A percentile compares a stretch with the other conserved stretches of the same genome.
These are phyloP conservation scores for Isurus oxyrinchus DNA, from an alignment of 2,113 vertebrate species.

Conservation along the genomic window DNA sequence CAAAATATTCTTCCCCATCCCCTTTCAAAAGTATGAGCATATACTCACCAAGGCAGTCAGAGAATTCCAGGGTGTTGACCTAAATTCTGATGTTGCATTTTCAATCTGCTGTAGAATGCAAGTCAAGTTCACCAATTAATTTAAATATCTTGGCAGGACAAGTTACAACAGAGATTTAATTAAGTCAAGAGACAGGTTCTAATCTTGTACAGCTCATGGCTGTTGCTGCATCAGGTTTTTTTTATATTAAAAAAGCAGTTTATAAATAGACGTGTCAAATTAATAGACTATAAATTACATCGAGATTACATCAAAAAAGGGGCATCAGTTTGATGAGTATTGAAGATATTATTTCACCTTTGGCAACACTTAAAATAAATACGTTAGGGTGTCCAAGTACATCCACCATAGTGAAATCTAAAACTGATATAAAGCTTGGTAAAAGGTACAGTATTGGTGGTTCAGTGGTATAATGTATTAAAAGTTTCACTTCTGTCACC, in stretches of 20 bases:
- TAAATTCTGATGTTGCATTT: not conserved
- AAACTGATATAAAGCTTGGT: not conserved
- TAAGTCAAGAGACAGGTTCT: not conserved
- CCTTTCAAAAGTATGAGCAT: not conserved
- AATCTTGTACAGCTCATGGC: not conserved
- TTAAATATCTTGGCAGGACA: not conserved
- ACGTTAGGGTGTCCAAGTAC: not conserved
- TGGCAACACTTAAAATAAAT: not conserved
- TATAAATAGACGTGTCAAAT: not conserved
- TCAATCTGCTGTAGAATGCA: not conserved
- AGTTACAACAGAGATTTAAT: not conserved
- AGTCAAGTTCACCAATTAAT: conserved; percentile 5
- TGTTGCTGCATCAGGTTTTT: not conserved
- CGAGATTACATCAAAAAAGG: not conserved
- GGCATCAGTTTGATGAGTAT: not conserved
- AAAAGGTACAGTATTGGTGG: not conserved
- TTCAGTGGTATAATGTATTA: not conserved
- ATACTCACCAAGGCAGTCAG: not conserved
- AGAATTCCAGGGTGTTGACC: not conserved
- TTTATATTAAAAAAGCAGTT: not conserved
- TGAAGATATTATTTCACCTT: not conserved
- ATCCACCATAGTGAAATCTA: not conserved
- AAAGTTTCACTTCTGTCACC: not conserved
- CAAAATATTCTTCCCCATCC: not conserved
- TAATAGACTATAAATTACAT: not conserved